Evolutionary conservation across 2,797 vertebrate species (phyloP).

Genomic region (Hafferia zeledoni): DNA sequence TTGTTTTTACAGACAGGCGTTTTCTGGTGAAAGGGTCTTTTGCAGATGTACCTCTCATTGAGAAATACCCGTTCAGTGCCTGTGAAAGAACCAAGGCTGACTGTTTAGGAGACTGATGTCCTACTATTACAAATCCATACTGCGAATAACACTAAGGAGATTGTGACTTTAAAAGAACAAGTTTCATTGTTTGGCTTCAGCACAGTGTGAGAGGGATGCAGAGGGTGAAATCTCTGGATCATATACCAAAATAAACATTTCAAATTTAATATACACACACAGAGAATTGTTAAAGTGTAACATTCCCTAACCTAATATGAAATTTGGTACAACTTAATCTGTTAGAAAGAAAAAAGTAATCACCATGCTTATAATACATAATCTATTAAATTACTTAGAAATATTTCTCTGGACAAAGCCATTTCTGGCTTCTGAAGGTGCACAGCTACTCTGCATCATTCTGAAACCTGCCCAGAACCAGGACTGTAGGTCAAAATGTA

Average conservation of each 20-base stretch:
- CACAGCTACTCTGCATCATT: neutral
- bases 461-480: neutral
- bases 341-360: neutral
- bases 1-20: neutral
- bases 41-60: neutral
- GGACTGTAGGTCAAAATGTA: neutral
- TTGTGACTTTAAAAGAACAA: neutral
- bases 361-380: neutral
- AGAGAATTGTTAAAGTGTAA: neutral
- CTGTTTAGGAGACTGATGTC: neutral
- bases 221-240: slow-evolving; percentile 32
- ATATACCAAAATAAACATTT: slow-evolving; percentile 61
- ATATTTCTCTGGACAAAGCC: neutral
- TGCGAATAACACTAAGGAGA: neutral
- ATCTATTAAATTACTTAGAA: neutral
- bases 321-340: neutral
- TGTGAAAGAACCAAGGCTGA: neutral
- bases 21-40: neutral
- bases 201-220: slow-evolving; percentile 9
- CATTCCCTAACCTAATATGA: neutral
- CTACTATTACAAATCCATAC: neutral
- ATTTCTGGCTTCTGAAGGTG: neutral
- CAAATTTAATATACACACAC: slow-evolving; percentile 16
- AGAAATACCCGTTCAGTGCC: neutral
- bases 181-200: slow-evolving; percentile 12